Evolutionary conservation across 1,140 invertebrate species (phyloP).

Genomic region (Dryas iulia): DNA sequence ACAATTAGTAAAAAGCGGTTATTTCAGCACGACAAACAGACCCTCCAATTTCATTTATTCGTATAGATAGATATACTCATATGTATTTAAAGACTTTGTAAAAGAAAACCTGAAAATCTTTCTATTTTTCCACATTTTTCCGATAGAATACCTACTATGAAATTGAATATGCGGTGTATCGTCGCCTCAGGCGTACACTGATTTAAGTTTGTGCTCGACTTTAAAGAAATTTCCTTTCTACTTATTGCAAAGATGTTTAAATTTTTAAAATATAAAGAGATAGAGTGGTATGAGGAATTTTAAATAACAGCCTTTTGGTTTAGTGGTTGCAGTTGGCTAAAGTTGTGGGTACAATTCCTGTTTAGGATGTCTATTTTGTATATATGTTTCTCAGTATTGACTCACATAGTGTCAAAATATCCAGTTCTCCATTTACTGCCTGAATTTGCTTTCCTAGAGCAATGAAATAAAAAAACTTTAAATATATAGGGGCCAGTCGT

Average conservation of each 20-base stretch:
- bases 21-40: too few species aligned
- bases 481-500: too few species aligned
- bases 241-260: not conserved
- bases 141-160: not conserved
- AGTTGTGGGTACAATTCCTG: not conserved
- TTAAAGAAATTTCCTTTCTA: not conserved
- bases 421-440: too few species aligned
- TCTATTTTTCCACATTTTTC: conserved; percentile 1
- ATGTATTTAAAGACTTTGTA: not conserved
- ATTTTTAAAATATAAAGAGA: not conserved
- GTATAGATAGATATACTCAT: too few species aligned
- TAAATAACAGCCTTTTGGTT: not conserved
- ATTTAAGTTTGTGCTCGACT: conserved; percentile 4
- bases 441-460: too few species aligned
- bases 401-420: too few species aligned
- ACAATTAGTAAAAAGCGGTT: too few species aligned
- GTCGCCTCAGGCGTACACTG: not conserved
- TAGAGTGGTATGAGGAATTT: not conserved
- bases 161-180: conserved; percentile 9
- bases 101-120: not conserved
- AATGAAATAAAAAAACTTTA: too few species aligned
- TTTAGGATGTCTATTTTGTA: too few species aligned
- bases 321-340: not conserved
- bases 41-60: too few species aligned
- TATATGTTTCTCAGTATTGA: too few species aligned